Conservation (phyloP, 1,140 invertebrate genomes). For the Apis laboriosa region DNA sequence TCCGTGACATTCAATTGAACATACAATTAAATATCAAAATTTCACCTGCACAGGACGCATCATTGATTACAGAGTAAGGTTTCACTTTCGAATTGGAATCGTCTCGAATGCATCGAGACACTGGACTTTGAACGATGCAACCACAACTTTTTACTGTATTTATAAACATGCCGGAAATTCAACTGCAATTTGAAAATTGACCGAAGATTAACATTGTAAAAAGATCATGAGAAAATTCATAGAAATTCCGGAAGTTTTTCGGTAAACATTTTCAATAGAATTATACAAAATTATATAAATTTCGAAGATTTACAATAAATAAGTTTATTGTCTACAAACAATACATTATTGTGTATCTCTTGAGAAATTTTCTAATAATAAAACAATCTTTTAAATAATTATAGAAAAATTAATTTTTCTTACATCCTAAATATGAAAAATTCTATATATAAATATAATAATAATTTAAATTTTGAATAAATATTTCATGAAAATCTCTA, state of each 20-base stretch:
- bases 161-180: slow-evolving; percentile 20
- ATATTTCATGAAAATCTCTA: not conserved
- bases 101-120: slow-evolving; percentile 44
- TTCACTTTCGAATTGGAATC: slow-evolving; percentile 59
- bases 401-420: not conserved
- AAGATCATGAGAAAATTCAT: not conserved
- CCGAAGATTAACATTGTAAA: not conserved
- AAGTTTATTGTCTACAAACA: not conserved
- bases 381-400: not conserved
- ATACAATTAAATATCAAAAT: slow-evolving; percentile 35
- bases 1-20: slow-evolving; percentile 15
- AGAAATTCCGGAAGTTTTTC: slow-evolving; percentile 3
- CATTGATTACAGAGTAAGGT: slow-evolving; percentile 49
- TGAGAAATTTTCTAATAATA: not conserved
- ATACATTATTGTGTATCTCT: slow-evolving; percentile 13
- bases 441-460: too few relatives aligned
- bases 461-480: not conserved
- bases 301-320: slow-evolving; percentile 19
- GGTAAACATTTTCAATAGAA: not conserved
- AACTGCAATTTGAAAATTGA: not conserved
- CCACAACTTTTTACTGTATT: slow-evolving; percentile 11
- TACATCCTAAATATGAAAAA: not conserved
- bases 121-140: slow-evolving; percentile 18
- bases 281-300: slow-evolving; percentile 29
- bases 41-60: slow-evolving; percentile 53